Conservation (phyloP, 2,888 invertebrate genomes). For the Cerastoderma edule region DNA sequence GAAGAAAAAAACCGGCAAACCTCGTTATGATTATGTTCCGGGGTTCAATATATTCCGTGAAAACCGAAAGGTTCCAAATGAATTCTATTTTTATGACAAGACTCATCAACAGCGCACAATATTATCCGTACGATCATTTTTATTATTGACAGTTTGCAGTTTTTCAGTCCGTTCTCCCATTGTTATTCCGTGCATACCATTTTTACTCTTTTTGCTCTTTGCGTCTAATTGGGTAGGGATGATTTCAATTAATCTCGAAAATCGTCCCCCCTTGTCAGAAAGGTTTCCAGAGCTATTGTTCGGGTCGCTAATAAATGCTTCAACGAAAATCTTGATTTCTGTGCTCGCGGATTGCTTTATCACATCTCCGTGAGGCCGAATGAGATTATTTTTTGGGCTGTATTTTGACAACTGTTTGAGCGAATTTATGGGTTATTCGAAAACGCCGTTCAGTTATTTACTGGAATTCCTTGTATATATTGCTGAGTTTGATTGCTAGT, state of each 20-base stretch:
- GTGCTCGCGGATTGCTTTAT: conserved; percentile 6
- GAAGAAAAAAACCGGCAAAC: not conserved
- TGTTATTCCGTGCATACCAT: conserved; percentile 21
- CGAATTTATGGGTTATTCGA: conserved; percentile 15
- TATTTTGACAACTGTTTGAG: conserved; percentile 8
- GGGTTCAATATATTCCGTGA: not conserved
- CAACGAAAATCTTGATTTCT: conserved; percentile 17
- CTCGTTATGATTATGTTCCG: no score
- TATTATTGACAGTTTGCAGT: conserved; percentile 20
- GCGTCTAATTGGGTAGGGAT: conserved; percentile 21
- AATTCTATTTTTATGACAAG: conserved; percentile 23
- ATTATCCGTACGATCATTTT: conserved; percentile 19
- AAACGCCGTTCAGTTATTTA: conserved; percentile 6
- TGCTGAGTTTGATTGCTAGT: no score
- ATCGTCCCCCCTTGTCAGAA: conserved; percentile 23
- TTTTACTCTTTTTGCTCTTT: conserved; percentile 7
- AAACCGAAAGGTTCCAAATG: conserved; percentile 14
- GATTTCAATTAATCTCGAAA: conserved; percentile 25
- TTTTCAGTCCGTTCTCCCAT: conserved; percentile 20
- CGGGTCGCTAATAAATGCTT: conserved; percentile 13
- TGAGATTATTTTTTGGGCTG: conserved; percentile 21
- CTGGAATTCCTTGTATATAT: no score
- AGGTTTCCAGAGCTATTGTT: conserved; percentile 13
- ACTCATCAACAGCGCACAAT: conserved; percentile 9
- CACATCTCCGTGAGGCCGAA: conserved; percentile 13